These are phyloP conservation scores for Motacilla alba DNA, from an alignment of 2,113 vertebrate species.

Conservation along the genomic window DNA sequence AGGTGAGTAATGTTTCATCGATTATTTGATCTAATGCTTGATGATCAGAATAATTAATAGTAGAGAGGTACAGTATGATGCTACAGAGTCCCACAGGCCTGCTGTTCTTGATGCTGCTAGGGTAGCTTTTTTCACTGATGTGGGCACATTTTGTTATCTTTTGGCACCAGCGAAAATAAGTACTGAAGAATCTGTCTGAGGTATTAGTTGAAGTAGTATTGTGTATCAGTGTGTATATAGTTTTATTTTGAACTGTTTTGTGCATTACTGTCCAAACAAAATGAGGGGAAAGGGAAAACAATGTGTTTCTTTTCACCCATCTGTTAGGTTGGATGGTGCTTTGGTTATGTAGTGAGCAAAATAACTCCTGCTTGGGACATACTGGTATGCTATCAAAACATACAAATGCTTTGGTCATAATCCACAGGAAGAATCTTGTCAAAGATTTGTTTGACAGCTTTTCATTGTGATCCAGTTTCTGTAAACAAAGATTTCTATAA, in stretches of 20 bases:
- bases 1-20: background rate
- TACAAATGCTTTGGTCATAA: background rate
- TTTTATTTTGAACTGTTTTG: background rate
- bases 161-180: background rate
- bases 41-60: background rate
- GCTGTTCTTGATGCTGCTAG: background rate
- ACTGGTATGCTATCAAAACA: background rate
- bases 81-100: background rate
- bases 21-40: background rate
- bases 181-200: background rate
- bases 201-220: background rate
- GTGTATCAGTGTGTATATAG: background rate
- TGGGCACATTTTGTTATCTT: background rate
- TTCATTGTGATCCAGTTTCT: background rate
- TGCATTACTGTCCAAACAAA: background rate
- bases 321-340: background rate
- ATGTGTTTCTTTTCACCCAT: background rate
- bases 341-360: background rate
- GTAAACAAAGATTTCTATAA: background rate
- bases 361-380: background rate
- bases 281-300: rapidly evolving
- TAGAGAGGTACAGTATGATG: background rate
- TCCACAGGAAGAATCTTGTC: background rate
- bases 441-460: background rate
- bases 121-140: background rate